Evolutionary conservation across 2,797 vertebrate species (phyloP).

Genomic region (Echiichthys vipera): DNA sequence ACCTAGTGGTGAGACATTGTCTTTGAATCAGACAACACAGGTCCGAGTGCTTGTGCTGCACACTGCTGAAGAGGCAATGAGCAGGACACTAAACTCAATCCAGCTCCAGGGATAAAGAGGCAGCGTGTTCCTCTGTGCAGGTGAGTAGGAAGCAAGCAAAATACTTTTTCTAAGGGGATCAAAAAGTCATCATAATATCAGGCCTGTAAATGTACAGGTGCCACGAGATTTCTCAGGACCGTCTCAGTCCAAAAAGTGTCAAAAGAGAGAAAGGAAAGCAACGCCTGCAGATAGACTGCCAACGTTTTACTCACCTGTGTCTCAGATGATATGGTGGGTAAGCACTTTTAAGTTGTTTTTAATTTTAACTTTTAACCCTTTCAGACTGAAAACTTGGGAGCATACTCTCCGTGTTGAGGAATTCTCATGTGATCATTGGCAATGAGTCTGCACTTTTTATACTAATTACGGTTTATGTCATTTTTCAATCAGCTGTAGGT

Average conservation of each 20-base stretch:
- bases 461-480: neutral
- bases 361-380: neutral
- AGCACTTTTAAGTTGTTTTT: neutral
- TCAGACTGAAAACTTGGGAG: conserved; percentile 10
- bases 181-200: neutral
- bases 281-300: neutral
- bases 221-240: neutral
- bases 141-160: neutral
- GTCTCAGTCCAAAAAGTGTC: neutral
- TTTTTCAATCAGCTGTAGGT: neutral
- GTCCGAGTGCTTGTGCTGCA: conserved; percentile 17
- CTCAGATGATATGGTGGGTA: neutral
- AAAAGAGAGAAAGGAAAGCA: neutral
- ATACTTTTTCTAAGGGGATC: neutral
- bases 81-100: neutral
- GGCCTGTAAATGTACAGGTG: neutral
- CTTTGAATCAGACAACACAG: neutral
- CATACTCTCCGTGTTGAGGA: neutral
- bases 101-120: neutral
- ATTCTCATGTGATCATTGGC: neutral
- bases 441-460: conserved; percentile 16
- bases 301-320: neutral
- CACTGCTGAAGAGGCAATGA: conserved; percentile 7
- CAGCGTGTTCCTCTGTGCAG: neutral
- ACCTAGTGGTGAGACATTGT: neutral